phyloP scores from a whole-genome alignment of 2,888 invertebrate genomes.

The Eugnorisma glareosa region DNA sequence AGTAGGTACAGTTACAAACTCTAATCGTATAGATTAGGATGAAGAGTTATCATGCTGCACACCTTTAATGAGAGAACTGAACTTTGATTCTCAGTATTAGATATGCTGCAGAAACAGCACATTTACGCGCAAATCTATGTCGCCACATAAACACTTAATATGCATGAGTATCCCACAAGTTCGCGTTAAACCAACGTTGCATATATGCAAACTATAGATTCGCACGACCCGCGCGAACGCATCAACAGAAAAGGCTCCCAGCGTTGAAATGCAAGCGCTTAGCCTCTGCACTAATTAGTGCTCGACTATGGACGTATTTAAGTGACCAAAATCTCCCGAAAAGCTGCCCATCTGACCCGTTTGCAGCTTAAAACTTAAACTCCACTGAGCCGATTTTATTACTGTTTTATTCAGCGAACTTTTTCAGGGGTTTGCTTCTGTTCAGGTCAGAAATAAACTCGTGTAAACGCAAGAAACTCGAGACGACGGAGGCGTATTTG shows the following conservation, averaged over 20 bases:
- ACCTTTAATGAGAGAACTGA: background rate
- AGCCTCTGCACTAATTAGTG: slow-evolving; percentile 31
- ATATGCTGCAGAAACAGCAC: slow-evolving; percentile 11
- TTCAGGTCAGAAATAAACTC: slow-evolving; percentile 26
- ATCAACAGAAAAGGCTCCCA: slow-evolving; percentile 37
- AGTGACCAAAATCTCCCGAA: slow-evolving; percentile 44
- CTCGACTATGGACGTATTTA: slow-evolving; percentile 37
- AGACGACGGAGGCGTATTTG: slow-evolving; percentile 4
- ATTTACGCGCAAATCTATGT: slow-evolving; percentile 36
- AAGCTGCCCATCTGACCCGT: slow-evolving; percentile 36
- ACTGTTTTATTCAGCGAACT: slow-evolving; percentile 42
- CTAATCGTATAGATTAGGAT: background rate
- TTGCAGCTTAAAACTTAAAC: slow-evolving; percentile 54
- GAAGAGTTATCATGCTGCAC: no score
- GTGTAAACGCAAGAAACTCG: slow-evolving; percentile 18
- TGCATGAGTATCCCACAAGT: slow-evolving; percentile 32
- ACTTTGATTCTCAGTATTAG: slow-evolving; percentile 2
- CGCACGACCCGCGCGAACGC: slow-evolving; percentile 10
- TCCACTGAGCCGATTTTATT: slow-evolving; percentile 52
- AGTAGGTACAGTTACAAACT: background rate
- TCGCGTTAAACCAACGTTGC: background rate
- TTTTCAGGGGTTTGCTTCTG: slow-evolving; percentile 35
- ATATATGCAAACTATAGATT: slow-evolving; percentile 17
- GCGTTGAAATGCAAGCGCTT: slow-evolving; percentile 27
- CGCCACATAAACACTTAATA: slow-evolving; percentile 43